Evolutionary conservation across 2,113 vertebrate species (phyloP).

Genomic region (Bagarius yarrelli): DNA sequence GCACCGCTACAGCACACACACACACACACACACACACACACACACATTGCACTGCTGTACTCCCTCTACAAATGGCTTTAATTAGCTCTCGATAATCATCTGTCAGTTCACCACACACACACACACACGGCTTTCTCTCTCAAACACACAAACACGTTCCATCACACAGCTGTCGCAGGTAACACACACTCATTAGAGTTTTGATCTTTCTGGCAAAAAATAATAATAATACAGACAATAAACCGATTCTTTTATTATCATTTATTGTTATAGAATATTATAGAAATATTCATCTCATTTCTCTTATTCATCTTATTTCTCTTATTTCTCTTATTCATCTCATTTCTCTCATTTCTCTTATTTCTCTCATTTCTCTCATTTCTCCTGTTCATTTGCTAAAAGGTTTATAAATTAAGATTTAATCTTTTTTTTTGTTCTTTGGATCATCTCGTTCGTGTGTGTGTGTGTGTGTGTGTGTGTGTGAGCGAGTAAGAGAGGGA

Average conservation of each 20-base stretch:
- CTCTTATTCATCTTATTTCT: too few relatives aligned
- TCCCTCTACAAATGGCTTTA: slow-evolving; percentile 3
- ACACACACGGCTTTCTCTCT: background rate
- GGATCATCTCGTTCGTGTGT: background rate
- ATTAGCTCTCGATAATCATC: slow-evolving; percentile 6
- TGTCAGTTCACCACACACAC: background rate
- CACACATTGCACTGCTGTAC: background rate
- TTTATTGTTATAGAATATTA: too few relatives aligned
- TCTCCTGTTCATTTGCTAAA: background rate
- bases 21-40: background rate
- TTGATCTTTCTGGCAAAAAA: background rate
- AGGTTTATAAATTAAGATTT: slow-evolving; percentile 30
- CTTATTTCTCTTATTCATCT: too few relatives aligned
- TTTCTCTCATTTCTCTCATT: background rate
- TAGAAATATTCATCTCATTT: too few relatives aligned
- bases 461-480: background rate
- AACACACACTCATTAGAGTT: background rate
- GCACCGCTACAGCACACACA: background rate
- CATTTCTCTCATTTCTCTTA: too few relatives aligned
- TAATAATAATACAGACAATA: too few relatives aligned
- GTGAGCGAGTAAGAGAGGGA: background rate
- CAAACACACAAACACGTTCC: background rate
- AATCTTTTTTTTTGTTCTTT: slow-evolving; percentile 7
- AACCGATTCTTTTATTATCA: too few relatives aligned
- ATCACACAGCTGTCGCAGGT: background rate